Conservation (phyloP, 2,888 invertebrate species). For the Odontocerum albicorne region DNA sequence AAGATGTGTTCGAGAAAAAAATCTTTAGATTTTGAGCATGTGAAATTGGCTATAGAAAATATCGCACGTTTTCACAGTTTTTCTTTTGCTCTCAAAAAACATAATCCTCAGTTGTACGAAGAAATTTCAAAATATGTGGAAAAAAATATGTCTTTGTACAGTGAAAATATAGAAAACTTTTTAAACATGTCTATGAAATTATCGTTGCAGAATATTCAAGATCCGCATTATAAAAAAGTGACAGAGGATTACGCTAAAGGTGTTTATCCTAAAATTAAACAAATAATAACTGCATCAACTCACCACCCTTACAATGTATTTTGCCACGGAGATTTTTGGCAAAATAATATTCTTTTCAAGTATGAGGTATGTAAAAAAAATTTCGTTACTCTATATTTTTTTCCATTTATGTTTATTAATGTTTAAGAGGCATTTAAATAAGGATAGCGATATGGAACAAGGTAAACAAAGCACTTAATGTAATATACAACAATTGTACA, state of each 20-base stretch:
- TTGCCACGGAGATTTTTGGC: conserved; percentile 27
- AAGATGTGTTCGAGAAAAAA: conserved; percentile 22
- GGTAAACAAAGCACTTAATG: too few relatives aligned
- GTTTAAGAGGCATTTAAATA: too few relatives aligned
- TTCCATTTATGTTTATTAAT: too few relatives aligned
- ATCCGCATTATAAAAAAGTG: background rate
- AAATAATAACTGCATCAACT: background rate
- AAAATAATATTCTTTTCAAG: conserved; percentile 45
- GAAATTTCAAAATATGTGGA: conserved; percentile 30
- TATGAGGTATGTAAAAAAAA: conserved; percentile 41
- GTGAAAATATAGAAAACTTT: background rate
- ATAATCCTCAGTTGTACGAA: conserved; percentile 38
- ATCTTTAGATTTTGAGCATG: conserved; percentile 40
- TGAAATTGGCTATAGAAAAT: conserved; percentile 38
- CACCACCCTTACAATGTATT: conserved; percentile 17
- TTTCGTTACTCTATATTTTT: background rate
- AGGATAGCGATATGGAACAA: too few relatives aligned
- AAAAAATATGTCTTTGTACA: background rate
- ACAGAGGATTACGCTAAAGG: conserved; percentile 3
- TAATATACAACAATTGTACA: too few relatives aligned
- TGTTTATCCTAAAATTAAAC: conserved; percentile 2
- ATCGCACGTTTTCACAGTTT: conserved; percentile 42
- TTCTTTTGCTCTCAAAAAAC: conserved; percentile 40
- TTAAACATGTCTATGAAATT: background rate
- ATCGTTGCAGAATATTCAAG: conserved; percentile 1